Conservation (phyloP, 2,888 invertebrate genomes). For the Chirona hameri region DNA sequence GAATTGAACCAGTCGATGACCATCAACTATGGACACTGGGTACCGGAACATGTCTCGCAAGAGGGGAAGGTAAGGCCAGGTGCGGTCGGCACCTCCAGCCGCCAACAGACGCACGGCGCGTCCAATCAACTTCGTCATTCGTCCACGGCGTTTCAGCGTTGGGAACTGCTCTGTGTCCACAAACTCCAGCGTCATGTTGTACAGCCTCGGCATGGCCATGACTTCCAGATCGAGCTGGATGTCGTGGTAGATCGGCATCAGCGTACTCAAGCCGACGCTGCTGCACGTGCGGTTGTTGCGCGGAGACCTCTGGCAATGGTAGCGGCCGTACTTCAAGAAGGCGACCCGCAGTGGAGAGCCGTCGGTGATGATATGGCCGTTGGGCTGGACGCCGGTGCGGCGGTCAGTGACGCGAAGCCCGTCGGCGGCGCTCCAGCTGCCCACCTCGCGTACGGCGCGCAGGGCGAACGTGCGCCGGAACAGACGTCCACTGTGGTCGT, state of each 20-base stretch:
- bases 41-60: not conserved
- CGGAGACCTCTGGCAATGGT: not conserved
- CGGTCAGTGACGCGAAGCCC: not conserved
- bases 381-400: not conserved
- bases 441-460: not conserved
- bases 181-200: not conserved
- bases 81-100: not conserved
- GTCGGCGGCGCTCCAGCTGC: not conserved
- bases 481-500: not conserved
- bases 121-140: not conserved
- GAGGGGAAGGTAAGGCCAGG: not conserved
- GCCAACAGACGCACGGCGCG: not conserved
- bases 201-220: not conserved
- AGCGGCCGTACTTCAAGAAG: not conserved
- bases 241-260: not conserved
- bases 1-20: not conserved
- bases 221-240: not conserved
- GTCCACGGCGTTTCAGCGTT: not conserved
- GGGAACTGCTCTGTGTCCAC: not conserved
- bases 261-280: not conserved
- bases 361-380: not conserved
- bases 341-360: not conserved
- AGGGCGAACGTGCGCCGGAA: constrained; percentile 3
- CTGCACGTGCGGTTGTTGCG: not conserved
- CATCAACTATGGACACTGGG: not conserved